These are phyloP conservation scores for Fukomys damarensis DNA, from an alignment of 2,113 vertebrate species.

Conservation along the genomic window DNA sequence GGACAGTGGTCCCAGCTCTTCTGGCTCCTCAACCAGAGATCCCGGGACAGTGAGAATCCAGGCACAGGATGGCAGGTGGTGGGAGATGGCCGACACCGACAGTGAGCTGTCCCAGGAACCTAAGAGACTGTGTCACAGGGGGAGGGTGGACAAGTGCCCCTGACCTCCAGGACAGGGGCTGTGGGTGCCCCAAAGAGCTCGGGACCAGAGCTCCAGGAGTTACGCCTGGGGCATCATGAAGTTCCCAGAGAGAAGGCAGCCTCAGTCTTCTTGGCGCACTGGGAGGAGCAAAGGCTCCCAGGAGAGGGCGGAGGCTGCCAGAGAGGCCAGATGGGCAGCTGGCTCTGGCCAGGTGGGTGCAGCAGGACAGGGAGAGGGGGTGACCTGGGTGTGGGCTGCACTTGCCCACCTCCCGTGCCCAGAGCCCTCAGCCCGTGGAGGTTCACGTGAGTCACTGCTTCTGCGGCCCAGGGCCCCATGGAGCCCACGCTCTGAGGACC, in stretches of 20 bases:
- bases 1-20: rapidly evolving
- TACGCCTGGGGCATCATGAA: neutral
- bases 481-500: neutral
- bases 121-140: neutral
- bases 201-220: neutral
- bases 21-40: neutral
- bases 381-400: rapidly evolving
- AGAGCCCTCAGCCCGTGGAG: conserved; percentile 57
- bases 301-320: neutral
- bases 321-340: neutral
- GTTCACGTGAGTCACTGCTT: conserved; percentile 27
- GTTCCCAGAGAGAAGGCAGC: neutral
- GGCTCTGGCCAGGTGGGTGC: neutral
- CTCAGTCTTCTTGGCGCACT: neutral
- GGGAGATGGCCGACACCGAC: rapidly evolving
- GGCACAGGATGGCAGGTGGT: rapidly evolving
- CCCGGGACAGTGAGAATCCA: neutral
- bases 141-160: rapidly evolving
- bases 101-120: neutral
- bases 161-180: neutral
- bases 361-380: no score
- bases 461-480: conserved; percentile 31
- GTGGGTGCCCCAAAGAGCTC: neutral
- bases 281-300: neutral
- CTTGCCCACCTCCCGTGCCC: neutral